Base-by-base conservation (phyloP, 2,797 vertebrate genomes). In the Australoheros facetus region DNA sequence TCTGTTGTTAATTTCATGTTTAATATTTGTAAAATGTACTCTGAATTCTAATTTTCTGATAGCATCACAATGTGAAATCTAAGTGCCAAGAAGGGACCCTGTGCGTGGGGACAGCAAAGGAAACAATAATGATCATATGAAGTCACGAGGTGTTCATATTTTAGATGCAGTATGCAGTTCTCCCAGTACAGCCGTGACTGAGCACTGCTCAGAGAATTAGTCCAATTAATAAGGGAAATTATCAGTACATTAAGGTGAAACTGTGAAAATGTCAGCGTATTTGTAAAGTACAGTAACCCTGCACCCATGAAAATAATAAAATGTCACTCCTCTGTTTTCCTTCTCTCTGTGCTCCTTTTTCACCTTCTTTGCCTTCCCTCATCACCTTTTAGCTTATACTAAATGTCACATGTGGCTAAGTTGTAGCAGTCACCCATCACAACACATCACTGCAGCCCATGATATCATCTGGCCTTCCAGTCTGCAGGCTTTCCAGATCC, bases 371-470 rank as follows among this genome's bases (percentile, higher is more conserved):
- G 4, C 23, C 75, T 53, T 51, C 23, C 37, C 3, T 30, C 23
- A 42, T 79, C 85, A 86, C 83, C 87, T 84, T 69, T 69, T 37
- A 45, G 69, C 75, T 90, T 58, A 4, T 54, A 74, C 73, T 78
- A 60, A 7, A 48, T 80, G 75, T 75, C 84, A 82, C 70, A 45
- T 71, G 37, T 78, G 79, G 56, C 71, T 3, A 74, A 74, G 78
- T 59, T 88, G 75, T 74, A 84, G 79, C 62, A 78, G 78, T 83
- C 86, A 7, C 39, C 37, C n/a, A 85, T 89, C 85, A 86, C 81
- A 88, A 86, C 86, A 78, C 80, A n/a, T 80, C 83, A 75, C 71
- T 73, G 12, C 74, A 26, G 58, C 73, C 23, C 28, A 23, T 82
- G 80, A 87, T 78, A 74, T 88, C 85, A 87, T 78, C 75, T 71